These are phyloP conservation scores for Holacanthus passer DNA, from an alignment of 2,113 vertebrate genomes.

Conservation along the genomic window DNA sequence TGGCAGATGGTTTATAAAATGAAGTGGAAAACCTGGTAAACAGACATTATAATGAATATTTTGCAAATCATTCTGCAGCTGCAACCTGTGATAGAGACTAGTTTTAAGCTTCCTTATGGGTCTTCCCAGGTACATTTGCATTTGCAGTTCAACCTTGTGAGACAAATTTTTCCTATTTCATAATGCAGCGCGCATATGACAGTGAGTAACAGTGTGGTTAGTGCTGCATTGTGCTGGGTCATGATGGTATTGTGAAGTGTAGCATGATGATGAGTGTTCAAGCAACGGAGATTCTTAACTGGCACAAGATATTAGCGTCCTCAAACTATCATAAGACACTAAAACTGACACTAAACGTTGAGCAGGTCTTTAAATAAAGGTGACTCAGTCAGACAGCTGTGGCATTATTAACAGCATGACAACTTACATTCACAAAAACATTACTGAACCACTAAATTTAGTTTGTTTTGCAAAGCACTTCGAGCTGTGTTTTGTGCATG, in stretches of 20 bases:
- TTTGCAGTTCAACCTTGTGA: background rate
- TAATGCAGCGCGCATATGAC: background rate
- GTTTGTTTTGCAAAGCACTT: too few species aligned
- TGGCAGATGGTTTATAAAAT: background rate
- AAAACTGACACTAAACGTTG: too few species aligned
- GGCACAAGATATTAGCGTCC: background rate
- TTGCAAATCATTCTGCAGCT: background rate
- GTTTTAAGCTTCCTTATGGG: fast-evolving
- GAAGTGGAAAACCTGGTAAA: too few species aligned
- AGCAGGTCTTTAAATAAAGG: too few species aligned
- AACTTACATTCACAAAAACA: too few species aligned
- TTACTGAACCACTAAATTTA: too few species aligned
- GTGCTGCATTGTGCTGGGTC: background rate
- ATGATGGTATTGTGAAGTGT: background rate
- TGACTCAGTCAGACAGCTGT: too few species aligned
- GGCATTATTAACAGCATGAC: too few species aligned
- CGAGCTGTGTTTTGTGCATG: too few species aligned
- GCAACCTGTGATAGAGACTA: background rate
- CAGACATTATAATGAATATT: too few species aligned
- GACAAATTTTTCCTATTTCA: background rate
- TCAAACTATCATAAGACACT: too few species aligned
- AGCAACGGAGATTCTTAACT: background rate
- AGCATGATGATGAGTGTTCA: background rate
- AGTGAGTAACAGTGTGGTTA: constrained; percentile 15
- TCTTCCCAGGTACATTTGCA: background rate